Conservation (phyloP, 2,797 vertebrate genomes). For the Macrochelys suwanniensis region DNA sequence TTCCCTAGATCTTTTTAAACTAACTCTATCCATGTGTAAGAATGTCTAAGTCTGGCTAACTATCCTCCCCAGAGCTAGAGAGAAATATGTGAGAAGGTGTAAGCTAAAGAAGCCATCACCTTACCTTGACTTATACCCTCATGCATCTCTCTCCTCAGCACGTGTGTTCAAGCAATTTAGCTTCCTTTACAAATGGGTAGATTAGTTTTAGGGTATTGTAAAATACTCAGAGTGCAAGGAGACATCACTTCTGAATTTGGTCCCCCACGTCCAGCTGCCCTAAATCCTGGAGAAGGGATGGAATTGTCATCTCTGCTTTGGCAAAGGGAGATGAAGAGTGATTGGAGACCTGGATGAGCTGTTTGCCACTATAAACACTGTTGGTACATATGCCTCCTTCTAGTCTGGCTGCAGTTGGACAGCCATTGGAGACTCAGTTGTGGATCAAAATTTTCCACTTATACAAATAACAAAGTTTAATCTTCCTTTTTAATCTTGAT, state of each 20-base stretch:
- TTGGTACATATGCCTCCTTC: neutral
- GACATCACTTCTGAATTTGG: neutral
- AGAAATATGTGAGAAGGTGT: accelerated
- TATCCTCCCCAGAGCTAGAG: neutral
- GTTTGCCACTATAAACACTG: accelerated
- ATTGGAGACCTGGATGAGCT: neutral
- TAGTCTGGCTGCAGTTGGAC: neutral
- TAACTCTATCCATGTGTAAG: accelerated
- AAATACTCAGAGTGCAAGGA: neutral
- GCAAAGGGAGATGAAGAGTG: neutral
- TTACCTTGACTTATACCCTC: neutral
- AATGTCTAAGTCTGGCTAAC: neutral
- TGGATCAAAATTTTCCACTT: neutral
- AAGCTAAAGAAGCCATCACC: accelerated
- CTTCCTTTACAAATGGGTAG: accelerated
- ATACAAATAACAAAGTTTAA: conserved; percentile 60
- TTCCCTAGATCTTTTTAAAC: neutral
- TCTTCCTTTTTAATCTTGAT: conserved; percentile 74
- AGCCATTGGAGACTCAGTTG: accelerated
- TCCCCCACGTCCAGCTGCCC: neutral
- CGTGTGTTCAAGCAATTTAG: neutral
- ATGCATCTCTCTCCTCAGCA: neutral
- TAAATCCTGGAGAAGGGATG: accelerated
- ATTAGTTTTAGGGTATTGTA: neutral
- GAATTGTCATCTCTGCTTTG: neutral